These are phyloP conservation scores for Asobara japonica DNA, from an alignment of 1,140 invertebrate genomes.

Conservation along the genomic window DNA sequence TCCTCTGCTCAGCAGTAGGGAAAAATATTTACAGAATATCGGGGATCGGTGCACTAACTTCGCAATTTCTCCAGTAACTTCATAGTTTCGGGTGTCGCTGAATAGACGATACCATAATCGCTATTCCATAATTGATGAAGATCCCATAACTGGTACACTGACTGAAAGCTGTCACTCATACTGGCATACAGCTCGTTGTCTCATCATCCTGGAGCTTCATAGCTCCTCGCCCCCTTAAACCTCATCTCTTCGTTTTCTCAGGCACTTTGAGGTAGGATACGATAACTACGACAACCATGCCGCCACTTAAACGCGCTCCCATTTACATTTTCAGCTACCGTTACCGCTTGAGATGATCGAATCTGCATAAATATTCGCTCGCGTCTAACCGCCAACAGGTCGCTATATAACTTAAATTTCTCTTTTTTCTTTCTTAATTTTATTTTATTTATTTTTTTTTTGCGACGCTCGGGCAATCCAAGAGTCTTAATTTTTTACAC, in stretches of 20 bases:
- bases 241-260: not conserved
- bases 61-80: too few species aligned
- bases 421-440: too few species aligned
- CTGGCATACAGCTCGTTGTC: conserved; percentile 1
- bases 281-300: conserved; percentile 32
- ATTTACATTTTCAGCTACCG: conserved; percentile 56
- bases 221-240: not conserved
- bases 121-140: too few species aligned
- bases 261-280: conserved; percentile 22
- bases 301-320: conserved; percentile 44
- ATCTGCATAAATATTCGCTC: conserved; percentile 51
- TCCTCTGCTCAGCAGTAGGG: too few species aligned
- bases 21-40: too few species aligned
- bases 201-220: not conserved
- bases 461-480: not conserved
- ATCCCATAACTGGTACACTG: too few species aligned
- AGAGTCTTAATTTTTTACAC: conserved; percentile 52
- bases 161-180: conserved; percentile 9
- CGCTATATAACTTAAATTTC: not conserved
- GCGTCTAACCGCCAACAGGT: not conserved
- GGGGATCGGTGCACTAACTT: too few species aligned
- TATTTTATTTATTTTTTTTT: not conserved
- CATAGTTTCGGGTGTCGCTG: too few species aligned
- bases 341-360: conserved; percentile 45
- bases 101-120: too few species aligned